Percentiles rank a stretch among this genome's conserved stretches.
phyloP scores from a whole-genome alignment of 2,888 invertebrate genomes.

The Lithophane ornitopus region DNA sequence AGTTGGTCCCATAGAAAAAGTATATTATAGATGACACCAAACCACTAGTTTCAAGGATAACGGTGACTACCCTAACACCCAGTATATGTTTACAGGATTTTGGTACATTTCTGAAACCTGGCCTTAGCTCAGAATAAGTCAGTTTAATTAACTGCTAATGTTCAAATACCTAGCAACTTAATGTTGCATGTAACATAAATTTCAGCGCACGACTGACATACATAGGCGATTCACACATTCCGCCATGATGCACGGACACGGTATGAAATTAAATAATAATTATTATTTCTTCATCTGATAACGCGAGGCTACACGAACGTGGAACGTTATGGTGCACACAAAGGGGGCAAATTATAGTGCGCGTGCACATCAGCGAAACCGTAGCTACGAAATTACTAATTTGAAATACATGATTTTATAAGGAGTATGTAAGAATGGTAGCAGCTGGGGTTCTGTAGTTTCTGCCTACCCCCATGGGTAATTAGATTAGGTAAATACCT shows the following conservation, averaged over 20 bases:
- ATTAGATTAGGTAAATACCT: too few relatives aligned
- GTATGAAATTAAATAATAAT: constrained; percentile 54
- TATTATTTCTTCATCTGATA: constrained; percentile 57
- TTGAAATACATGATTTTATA: background rate
- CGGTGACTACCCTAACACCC: too few relatives aligned
- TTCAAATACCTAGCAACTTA: background rate
- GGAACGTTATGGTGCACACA: constrained; percentile 51
- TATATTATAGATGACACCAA: too few relatives aligned
- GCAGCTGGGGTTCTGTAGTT: too few relatives aligned
- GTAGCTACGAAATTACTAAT: constrained; percentile 14
- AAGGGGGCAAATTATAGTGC: constrained; percentile 43
- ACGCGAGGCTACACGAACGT: constrained; percentile 47
- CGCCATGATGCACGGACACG: constrained; percentile 23
- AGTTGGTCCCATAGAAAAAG: too few relatives aligned
- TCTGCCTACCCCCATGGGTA: too few relatives aligned
- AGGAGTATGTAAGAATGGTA: too few relatives aligned
- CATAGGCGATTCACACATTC: constrained; percentile 28
- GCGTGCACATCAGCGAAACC: constrained; percentile 1
- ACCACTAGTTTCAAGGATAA: too few relatives aligned
- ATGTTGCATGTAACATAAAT: constrained; percentile 8
- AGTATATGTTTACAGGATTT: background rate
- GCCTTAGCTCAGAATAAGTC: too few relatives aligned
- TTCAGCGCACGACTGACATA: constrained; percentile 49
- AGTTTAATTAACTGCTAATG: background rate
- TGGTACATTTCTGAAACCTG: background rate